phyloP scores from a whole-genome alignment of 2,797 vertebrate genomes.

The Spheniscus humboldti region DNA sequence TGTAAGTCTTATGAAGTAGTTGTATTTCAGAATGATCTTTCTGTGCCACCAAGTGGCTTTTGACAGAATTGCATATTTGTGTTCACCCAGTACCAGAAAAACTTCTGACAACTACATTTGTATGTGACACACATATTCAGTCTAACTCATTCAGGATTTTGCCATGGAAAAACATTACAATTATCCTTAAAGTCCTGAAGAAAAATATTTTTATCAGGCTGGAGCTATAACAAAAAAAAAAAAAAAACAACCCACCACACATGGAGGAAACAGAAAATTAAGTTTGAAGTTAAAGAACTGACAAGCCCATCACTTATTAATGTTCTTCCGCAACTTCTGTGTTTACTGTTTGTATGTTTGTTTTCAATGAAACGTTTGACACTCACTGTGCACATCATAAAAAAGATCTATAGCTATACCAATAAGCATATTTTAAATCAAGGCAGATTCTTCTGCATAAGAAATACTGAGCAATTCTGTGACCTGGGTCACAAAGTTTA shows the following conservation, averaged over 20 bases:
- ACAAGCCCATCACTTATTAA: background rate
- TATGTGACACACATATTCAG: background rate
- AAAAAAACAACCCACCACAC: background rate
- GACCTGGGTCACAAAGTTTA: background rate
- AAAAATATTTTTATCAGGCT: background rate
- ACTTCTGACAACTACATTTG: background rate
- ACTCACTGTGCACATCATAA: background rate
- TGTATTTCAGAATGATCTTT: background rate
- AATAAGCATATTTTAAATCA: background rate
- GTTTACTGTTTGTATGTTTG: background rate
- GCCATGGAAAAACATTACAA: background rate
- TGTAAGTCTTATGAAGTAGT: fast-evolving
- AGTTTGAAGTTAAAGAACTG: background rate
- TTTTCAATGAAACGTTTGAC: background rate
- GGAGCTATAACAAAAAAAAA: background rate
- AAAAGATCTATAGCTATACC: background rate
- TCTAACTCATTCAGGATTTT: background rate
- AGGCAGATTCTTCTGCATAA: background rate
- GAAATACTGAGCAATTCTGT: background rate
- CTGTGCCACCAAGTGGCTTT: constrained; percentile 26
- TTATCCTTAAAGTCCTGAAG: background rate
- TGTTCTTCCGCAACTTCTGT: background rate
- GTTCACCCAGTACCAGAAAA: background rate
- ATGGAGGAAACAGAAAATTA: background rate
- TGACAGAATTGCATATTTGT: background rate